phyloP scores from a whole-genome alignment of 2,888 invertebrate species.

The Pterobdella sp. region DNA sequence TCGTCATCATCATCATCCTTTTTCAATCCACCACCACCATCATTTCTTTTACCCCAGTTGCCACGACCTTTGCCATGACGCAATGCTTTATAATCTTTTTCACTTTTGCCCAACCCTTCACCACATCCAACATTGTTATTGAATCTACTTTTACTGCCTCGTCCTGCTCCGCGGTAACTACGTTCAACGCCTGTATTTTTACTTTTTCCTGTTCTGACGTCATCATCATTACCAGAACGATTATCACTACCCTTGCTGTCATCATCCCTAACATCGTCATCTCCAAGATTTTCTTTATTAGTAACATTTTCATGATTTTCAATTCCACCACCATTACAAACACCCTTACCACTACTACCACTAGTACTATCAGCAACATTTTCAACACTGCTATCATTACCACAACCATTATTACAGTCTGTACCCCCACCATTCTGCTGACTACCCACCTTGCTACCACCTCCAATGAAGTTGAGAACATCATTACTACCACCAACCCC shows the following conservation, averaged over 20 bases:
- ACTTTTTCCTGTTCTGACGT: neutral
- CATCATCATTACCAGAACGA: neutral
- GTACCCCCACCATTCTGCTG: neutral
- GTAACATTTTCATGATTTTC: neutral
- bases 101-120: no score
- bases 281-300: neutral
- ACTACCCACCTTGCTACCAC: neutral
- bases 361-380: neutral
- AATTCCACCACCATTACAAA: neutral
- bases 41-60: neutral
- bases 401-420: neutral
- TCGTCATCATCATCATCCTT: neutral
- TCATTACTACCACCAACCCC: constrained; percentile 4
- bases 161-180: neutral
- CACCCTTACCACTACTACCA: neutral
- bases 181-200: neutral
- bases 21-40: neutral
- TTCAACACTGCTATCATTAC: neutral
- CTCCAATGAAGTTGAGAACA: neutral
- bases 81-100: neutral
- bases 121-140: neutral
- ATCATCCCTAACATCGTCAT: neutral
- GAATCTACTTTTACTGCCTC: neutral
- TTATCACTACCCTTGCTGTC: neutral
- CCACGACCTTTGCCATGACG: neutral